Evolutionary conservation across 2,888 invertebrate species (phyloP), one percentile per base, ranked within the genome.

Genomic region (Emmelina monodactyla): DNA sequence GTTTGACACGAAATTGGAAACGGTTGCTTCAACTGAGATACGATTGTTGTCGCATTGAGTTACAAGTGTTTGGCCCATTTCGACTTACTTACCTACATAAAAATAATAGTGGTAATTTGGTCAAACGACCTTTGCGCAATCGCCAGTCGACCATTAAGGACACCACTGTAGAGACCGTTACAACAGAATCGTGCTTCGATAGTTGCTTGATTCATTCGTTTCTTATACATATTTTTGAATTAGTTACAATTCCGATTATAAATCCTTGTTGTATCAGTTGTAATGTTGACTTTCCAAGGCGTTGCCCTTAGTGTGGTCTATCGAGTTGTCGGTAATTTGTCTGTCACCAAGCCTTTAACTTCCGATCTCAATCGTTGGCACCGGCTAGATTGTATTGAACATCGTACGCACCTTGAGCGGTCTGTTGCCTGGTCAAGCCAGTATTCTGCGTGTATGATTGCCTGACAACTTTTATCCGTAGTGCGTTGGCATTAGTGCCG

Each of bases 81-180:
- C 40, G 42, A 38, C 40, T 51, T 46, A 38, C 41, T 51, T 47
- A 45, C 49, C 46, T 52, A 51, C 53, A 57, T 51, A 50, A 54
- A 56, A 59, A 55, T 48, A 49, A 53, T 51, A 55, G 50, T 58
- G 46, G 52, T 53, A 53, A 55, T 62, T 66, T 58, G 58, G 50
- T 60, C 59, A 55, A 54, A 62, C 61, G 65, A 60, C 67, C 70
- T 70, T 69, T 67, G 58, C 62, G 57, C 60, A 62, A 66, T 58
- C 55, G 53, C 49, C 59, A 57, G 50, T 66, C 62, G 61, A 62
- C 55, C 71, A 66, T 68, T 66, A 65, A 66, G 63, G 67, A 66
- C 64, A 62, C 57, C 63, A 62, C 58, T 48, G 53, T 46, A 49
- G 49, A 53, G 53, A 54, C 51, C 51, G 57, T 62, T 60, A 56